Percentiles rank a stretch among this genome's conserved stretches.
Conservation (phyloP, 2,888 invertebrate species). For the Eilema depressum region DNA sequence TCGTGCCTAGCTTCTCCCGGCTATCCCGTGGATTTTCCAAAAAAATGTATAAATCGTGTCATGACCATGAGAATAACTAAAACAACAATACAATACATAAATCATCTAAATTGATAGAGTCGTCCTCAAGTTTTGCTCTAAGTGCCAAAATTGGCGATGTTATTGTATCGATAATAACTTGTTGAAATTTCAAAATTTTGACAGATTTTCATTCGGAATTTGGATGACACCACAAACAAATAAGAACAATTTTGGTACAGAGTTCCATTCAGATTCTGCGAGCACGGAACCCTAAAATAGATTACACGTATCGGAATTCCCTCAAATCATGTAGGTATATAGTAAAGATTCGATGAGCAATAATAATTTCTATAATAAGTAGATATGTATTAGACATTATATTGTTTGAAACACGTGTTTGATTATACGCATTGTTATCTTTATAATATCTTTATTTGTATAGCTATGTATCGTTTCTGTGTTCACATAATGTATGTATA, state of each 20-base stretch:
- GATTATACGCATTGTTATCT: background rate
- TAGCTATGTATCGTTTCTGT: background rate
- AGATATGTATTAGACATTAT: background rate
- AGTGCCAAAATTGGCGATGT: background rate
- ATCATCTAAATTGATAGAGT: too few relatives aligned
- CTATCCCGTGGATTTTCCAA: too few relatives aligned
- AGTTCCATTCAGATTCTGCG: background rate
- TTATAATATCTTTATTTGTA: background rate
- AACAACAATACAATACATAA: too few relatives aligned
- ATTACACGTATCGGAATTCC: conserved; percentile 1
- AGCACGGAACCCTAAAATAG: background rate
- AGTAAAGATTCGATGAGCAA: background rate
- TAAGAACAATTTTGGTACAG: background rate
- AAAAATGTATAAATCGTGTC: too few relatives aligned
- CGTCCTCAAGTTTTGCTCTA: background rate
- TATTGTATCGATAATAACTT: too few relatives aligned
- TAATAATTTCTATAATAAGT: background rate
- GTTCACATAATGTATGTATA: background rate
- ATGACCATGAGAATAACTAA: too few relatives aligned
- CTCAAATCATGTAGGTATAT: background rate
- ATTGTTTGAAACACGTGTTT: background rate
- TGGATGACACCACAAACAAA: background rate
- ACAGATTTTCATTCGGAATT: background rate
- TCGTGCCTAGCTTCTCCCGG: too few relatives aligned
- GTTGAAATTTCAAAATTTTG: too few relatives aligned